These are phyloP conservation scores for Nannospalax galili DNA, from an alignment of 2,113 vertebrate genomes.

Conservation along the genomic window DNA sequence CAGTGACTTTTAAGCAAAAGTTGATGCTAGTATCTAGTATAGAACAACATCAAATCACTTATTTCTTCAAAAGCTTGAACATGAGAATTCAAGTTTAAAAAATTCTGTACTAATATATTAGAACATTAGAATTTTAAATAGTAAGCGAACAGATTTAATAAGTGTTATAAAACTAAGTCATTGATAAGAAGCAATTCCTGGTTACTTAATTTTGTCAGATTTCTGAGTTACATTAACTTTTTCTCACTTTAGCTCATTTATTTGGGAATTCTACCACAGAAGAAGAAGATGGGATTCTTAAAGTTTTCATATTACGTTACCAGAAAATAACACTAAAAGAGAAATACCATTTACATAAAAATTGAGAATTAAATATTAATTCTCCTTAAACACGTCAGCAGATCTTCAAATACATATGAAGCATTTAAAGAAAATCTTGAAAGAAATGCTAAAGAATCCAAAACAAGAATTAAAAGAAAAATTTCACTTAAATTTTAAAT, in stretches of 20 bases:
- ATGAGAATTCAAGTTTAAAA: background rate
- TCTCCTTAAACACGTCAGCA: conserved; percentile 31
- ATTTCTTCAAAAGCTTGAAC: conserved; percentile 44
- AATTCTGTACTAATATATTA: conserved; percentile 28
- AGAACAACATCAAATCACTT: conserved; percentile 19
- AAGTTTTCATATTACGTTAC: conserved; percentile 39
- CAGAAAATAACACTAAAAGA: conserved; percentile 48
- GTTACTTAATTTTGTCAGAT: conserved; percentile 22
- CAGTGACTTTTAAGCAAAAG: conserved; percentile 48
- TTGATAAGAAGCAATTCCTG: conserved; percentile 34
- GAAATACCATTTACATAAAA: conserved; percentile 43
- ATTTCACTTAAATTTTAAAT: background rate
- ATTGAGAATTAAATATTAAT: conserved; percentile 59
- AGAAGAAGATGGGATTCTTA: background rate
- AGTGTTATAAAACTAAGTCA: conserved; percentile 32
- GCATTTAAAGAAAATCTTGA: conserved; percentile 39
- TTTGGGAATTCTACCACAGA: conserved; percentile 35
- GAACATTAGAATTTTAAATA: conserved; percentile 44
- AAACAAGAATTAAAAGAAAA: conserved; percentile 64
- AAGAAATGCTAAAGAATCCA: conserved; percentile 46
- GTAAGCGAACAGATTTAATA: conserved; percentile 46
- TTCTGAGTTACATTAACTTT: conserved; percentile 33
- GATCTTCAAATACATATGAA: conserved; percentile 41
- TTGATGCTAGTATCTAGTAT: background rate
- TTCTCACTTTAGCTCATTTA: conserved; percentile 61